phyloP scores from a whole-genome alignment of 2,888 invertebrate species.

The Coenonympha glycerion region DNA sequence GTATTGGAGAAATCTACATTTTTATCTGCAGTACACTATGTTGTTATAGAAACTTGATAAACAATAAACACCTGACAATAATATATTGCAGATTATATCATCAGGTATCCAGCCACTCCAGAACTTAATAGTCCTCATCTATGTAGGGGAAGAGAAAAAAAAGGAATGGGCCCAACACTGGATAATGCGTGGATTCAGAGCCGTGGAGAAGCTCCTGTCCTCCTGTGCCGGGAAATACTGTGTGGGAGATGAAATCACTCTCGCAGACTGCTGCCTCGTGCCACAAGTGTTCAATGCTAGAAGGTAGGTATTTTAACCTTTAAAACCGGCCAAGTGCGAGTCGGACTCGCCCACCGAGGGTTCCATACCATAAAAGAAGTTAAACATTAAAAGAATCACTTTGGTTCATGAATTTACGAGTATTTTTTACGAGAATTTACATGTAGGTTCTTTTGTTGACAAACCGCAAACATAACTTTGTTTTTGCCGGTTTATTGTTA shows the following conservation, averaged over 20 bases:
- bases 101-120: slow-evolving; percentile 98
- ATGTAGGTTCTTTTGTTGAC: too few species aligned
- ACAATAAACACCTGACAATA: too few species aligned
- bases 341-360: too few species aligned
- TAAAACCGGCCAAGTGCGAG: not conserved
- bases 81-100: slow-evolving; percentile 79
- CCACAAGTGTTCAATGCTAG: slow-evolving; percentile 97
- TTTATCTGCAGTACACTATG: not conserved
- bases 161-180: slow-evolving; percentile 95
- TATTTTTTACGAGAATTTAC: too few species aligned
- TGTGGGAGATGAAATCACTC: slow-evolving; percentile 93
- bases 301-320: slow-evolving; percentile 75
- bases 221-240: slow-evolving; percentile 92
- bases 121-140: slow-evolving; percentile 90
- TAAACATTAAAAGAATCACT: too few species aligned
- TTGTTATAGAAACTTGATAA: not conserved
- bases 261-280: slow-evolving; percentile 96
- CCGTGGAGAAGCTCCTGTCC: slow-evolving; percentile 90
- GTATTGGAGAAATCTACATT: too few species aligned
- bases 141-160: slow-evolving; percentile 91
- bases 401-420: too few species aligned
- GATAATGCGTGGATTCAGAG: slow-evolving; percentile 92
- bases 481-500: too few species aligned
- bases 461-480: too few species aligned
- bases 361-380: too few species aligned